Percentiles rank a stretch among this genome's conserved stretches.
phyloP scores from a whole-genome alignment of 2,888 invertebrate species.

The Eurois occulta region DNA sequence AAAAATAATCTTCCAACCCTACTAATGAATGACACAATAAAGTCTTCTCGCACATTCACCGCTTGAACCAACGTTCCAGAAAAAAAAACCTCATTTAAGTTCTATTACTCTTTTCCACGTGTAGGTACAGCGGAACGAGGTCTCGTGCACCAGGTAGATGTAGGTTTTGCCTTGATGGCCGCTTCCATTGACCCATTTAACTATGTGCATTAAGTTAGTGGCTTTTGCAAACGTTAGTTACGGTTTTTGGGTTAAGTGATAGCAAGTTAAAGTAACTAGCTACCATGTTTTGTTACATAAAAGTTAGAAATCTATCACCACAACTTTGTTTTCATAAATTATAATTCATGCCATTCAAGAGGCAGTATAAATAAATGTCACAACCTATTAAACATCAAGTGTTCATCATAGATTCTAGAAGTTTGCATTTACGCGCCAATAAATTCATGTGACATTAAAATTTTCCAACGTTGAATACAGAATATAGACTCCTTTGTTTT shows the following conservation, averaged over 20 bases:
- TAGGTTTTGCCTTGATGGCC: constrained; percentile 72
- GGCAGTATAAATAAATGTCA: constrained; percentile 38
- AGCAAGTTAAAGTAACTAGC: constrained; percentile 21
- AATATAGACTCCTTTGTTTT: constrained; percentile 38
- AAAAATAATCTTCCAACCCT: neutral
- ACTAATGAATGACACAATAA: constrained; percentile 22
- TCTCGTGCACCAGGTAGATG: constrained; percentile 70
- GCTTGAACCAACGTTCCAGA: constrained; percentile 26
- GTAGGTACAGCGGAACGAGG: constrained; percentile 48
- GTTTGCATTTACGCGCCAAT: constrained; percentile 45
- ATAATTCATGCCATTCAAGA: constrained; percentile 4
- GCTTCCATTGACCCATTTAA: constrained; percentile 78
- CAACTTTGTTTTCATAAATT: neutral
- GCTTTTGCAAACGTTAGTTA: constrained; percentile 49
- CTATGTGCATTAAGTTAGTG: constrained; percentile 60
- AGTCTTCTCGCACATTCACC: constrained; percentile 18
- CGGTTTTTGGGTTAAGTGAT: constrained; percentile 51
- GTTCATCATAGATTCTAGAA: constrained; percentile 47
- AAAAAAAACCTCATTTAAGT: constrained; percentile 41
- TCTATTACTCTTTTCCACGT: constrained; percentile 49
- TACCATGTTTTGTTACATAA: neutral
- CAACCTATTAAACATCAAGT: constrained; percentile 27
- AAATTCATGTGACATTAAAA: constrained; percentile 35
- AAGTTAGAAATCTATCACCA: neutral
- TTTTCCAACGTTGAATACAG: constrained; percentile 16